These are phyloP conservation scores for Peucedramus taeniatus DNA, from an alignment of 2,113 vertebrate species.

Conservation along the genomic window DNA sequence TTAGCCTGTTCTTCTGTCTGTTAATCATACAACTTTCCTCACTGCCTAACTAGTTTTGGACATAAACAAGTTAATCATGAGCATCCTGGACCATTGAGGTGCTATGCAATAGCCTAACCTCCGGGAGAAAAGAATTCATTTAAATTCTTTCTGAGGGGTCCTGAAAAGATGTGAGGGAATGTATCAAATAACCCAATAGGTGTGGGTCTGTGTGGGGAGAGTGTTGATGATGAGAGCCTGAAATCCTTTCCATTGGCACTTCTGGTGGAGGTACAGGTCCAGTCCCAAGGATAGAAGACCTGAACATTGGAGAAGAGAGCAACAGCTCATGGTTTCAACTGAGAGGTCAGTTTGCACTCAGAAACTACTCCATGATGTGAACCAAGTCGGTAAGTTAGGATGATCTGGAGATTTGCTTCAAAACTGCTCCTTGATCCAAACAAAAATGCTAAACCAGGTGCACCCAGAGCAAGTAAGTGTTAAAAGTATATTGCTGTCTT, in stretches of 20 bases:
- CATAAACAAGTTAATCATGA: not conserved
- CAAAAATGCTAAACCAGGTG: not conserved
- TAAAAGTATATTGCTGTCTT: not conserved
- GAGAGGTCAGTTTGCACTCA: not conserved
- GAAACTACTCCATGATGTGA: not conserved
- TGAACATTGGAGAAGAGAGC: not conserved
- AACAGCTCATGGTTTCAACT: not conserved
- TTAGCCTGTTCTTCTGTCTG: not conserved
- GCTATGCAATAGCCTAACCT: not conserved
- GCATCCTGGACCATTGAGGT: not conserved
- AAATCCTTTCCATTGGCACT: not conserved
- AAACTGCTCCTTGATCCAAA: not conserved
- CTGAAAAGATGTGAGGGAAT: not conserved
- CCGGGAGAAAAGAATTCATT: not conserved
- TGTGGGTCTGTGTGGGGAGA: not conserved
- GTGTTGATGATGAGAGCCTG: not conserved
- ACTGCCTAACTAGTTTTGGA: not conserved
- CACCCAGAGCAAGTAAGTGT: not conserved
- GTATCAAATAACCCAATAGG: not conserved
- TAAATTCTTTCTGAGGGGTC: not conserved
- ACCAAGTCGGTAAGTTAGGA: not conserved
- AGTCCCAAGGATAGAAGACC: not conserved
- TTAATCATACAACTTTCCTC: not conserved
- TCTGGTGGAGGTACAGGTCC: not conserved
- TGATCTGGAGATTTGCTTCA: not conserved